Evolutionary conservation across 2,888 invertebrate species (phyloP).

Genomic region (Drosophila acutilabella): DNA sequence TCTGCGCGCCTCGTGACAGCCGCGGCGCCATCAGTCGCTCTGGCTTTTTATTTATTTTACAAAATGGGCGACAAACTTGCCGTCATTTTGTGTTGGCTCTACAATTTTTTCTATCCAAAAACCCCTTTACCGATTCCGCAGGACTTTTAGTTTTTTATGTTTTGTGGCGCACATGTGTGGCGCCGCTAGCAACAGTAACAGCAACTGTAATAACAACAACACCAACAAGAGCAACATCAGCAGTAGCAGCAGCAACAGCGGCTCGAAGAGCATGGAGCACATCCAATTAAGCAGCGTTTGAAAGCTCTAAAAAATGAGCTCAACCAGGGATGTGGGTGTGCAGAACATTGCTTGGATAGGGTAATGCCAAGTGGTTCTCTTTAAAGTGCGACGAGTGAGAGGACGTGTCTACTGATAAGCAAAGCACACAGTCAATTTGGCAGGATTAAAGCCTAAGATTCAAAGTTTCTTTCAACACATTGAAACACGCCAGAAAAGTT

Average conservation of each 20-base stretch:
- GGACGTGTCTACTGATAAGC: slow-evolving; percentile 1
- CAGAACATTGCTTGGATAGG: not conserved
- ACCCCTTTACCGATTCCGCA: not conserved
- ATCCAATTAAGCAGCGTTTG: slow-evolving; percentile 76
- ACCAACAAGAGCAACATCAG: not conserved
- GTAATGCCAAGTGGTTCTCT: slow-evolving; percentile 30
- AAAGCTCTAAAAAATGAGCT: slow-evolving; percentile 69
- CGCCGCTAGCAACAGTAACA: slow-evolving; percentile 31
- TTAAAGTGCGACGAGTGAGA: slow-evolving; percentile 32
- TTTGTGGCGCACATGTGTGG: slow-evolving; percentile 55
- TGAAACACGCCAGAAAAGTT: no score
- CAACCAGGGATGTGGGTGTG: slow-evolving; percentile 17
- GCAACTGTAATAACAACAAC: not conserved
- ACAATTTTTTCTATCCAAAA: slow-evolving; percentile 31
- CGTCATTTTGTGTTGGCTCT: slow-evolving; percentile 53
- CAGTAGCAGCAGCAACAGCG: slow-evolving; percentile 2
- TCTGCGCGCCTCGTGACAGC: slow-evolving; percentile 74
- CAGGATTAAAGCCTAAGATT: not conserved
- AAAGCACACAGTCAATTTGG: not conserved
- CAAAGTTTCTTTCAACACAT: no score
- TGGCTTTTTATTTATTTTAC: slow-evolving; percentile 70
- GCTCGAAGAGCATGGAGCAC: slow-evolving; percentile 52
- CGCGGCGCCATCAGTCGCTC: slow-evolving; percentile 55
- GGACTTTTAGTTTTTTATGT: slow-evolving; percentile 50
- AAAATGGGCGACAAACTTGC: slow-evolving; percentile 79